Evolutionary conservation across 2,113 vertebrate genomes (phyloP).

Genomic region (Vombatus ursinus): DNA sequence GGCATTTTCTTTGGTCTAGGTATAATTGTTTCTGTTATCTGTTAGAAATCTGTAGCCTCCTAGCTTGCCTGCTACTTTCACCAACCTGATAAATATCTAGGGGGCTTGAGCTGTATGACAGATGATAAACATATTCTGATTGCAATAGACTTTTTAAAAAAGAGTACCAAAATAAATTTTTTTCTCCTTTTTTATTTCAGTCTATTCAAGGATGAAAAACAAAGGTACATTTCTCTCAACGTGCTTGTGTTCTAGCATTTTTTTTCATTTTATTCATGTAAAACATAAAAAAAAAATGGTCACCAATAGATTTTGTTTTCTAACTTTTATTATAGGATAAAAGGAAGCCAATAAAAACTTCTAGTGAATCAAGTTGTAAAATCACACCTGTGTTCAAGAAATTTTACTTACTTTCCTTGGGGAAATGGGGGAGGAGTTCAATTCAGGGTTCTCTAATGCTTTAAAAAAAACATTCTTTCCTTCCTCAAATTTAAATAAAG

Average conservation of each 20-base stretch:
- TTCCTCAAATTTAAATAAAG: conserved; percentile 55
- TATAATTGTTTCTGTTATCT: not conserved
- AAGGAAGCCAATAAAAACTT: not conserved
- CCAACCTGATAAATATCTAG: not conserved
- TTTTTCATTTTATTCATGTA: not conserved
- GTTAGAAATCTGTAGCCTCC: not conserved
- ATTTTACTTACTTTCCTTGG: not conserved
- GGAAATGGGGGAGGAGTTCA: conserved; percentile 13
- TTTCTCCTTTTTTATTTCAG: not conserved
- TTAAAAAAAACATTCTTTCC: conserved; percentile 30
- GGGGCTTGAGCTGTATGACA: not conserved
- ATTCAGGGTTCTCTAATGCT: not conserved
- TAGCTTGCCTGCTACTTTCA: not conserved
- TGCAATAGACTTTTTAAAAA: not conserved
- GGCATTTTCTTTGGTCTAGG: not conserved
- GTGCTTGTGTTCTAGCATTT: not conserved
- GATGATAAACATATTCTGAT: not conserved
- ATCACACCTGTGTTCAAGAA: not conserved
- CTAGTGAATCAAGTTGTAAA: not conserved
- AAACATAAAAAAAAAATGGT: not conserved
- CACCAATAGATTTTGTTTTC: not conserved
- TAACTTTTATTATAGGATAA: not conserved
- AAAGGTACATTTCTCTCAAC: not conserved
- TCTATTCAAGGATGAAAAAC: not conserved
- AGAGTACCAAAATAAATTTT: not conserved